These are phyloP conservation scores for Furnarius figulus DNA, from an alignment of 2,113 vertebrate genomes.

Conservation along the genomic window DNA sequence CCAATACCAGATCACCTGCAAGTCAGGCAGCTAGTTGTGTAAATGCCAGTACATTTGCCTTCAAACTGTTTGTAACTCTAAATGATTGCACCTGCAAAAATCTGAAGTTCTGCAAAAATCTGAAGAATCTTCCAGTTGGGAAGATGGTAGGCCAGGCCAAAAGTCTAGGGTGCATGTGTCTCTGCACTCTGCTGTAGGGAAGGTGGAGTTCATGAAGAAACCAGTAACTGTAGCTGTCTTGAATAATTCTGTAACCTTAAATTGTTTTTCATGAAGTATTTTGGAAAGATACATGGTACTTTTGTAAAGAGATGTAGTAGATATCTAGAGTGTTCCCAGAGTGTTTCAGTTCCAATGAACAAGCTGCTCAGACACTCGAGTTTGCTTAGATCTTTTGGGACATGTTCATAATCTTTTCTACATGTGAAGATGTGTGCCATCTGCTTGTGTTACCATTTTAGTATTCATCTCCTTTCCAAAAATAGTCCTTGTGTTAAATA, in stretches of 20 bases:
- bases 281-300: neutral
- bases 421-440: neutral
- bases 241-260: neutral
- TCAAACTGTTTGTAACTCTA: neutral
- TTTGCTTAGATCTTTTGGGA: neutral
- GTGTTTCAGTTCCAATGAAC: neutral
- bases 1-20: neutral
- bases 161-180: neutral
- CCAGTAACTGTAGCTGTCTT: neutral
- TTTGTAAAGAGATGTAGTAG: neutral
- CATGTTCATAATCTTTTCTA: neutral
- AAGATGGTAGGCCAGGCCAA: neutral
- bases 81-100: conserved; percentile 18
- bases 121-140: neutral
- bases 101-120: neutral
- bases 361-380: neutral
- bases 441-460: neutral
- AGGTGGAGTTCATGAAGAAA: neutral
- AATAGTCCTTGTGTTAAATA: conserved; percentile 5
- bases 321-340: neutral
- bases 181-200: neutral
- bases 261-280: neutral
- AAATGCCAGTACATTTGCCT: conserved; percentile 31
- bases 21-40: conserved; percentile 11
- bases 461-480: neutral